Evolutionary conservation across 2,113 vertebrate species (phyloP).

Genomic region (Cheilinus undulatus): DNA sequence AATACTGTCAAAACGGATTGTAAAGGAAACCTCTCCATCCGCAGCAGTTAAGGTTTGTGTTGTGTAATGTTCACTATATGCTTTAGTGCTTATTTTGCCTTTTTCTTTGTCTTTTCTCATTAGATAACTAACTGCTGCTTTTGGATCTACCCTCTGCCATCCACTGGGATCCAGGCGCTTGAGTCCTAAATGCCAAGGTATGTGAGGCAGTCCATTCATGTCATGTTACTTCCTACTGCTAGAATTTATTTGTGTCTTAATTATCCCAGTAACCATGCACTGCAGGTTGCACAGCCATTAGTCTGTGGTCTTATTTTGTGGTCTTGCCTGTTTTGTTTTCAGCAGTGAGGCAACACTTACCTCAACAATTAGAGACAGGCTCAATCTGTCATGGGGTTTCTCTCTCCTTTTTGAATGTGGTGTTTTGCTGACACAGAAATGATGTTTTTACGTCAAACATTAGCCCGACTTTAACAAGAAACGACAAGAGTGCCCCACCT

Average conservation of each 20-base stretch:
- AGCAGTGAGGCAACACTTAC: neutral
- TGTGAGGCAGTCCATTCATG: neutral
- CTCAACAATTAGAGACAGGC: neutral
- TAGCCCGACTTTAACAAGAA: conserved; percentile 26
- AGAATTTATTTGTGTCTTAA: neutral
- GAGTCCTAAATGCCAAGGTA: conserved; percentile 84
- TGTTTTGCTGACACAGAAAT: neutral
- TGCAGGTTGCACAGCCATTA: neutral
- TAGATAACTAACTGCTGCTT: conserved; percentile 60
- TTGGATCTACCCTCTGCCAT: conserved; percentile 49
- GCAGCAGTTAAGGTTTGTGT: neutral
- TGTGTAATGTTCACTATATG: neutral
- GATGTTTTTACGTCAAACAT: conserved; percentile 13
- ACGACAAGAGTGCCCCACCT: conserved; percentile 36
- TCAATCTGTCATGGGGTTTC: neutral
- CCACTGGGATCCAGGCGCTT: conserved; percentile 69
- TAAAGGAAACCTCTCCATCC: no score
- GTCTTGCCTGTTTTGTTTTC: neutral
- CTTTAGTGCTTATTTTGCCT: neutral
- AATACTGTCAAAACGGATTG: neutral
- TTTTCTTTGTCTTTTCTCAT: conserved; percentile 15
- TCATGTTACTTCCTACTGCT: neutral
- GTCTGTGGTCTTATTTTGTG: neutral
- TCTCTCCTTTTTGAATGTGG: neutral
- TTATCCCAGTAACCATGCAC: neutral